phyloP scores from a whole-genome alignment of 2,888 invertebrate species.

The Thyatira batis region DNA sequence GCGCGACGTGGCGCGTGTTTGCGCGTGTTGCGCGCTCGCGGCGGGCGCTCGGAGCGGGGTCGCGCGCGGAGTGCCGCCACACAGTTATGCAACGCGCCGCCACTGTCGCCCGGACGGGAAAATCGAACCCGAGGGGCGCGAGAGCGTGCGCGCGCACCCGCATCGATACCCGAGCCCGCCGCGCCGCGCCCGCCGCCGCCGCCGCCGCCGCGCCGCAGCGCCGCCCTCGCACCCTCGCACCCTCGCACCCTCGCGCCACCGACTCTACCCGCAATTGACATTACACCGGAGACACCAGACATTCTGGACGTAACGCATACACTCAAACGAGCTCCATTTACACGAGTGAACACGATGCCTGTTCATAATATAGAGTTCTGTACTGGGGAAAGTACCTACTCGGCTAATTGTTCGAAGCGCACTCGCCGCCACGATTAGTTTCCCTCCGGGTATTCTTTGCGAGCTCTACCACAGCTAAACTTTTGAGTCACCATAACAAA shows the following conservation, averaged over 20 bases:
- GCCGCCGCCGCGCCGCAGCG: constrained; percentile 46
- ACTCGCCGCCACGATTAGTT: background rate
- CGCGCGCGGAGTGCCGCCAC: constrained; percentile 80
- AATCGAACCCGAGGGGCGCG: constrained; percentile 71
- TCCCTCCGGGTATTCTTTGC: background rate
- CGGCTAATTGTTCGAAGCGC: constrained; percentile 21
- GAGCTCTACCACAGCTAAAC: background rate
- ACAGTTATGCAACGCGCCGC: constrained; percentile 79
- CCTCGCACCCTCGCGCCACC: constrained; percentile 27
- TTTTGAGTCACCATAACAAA: background rate
- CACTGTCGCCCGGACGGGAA: constrained; percentile 67
- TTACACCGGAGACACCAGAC: constrained; percentile 54
- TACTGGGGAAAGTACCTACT: constrained; percentile 22
- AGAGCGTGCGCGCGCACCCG: constrained; percentile 69
- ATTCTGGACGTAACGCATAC: constrained; percentile 35
- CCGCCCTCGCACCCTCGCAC: constrained; percentile 34
- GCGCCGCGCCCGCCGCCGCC: constrained; percentile 38
- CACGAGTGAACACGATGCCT: constrained; percentile 19
- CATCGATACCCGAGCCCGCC: constrained; percentile 55
- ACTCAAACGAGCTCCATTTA: constrained; percentile 24
- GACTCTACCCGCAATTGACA: constrained; percentile 56
- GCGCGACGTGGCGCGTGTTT: constrained; percentile 70
- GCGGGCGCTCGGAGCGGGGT: constrained; percentile 76
- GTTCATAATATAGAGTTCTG: constrained; percentile 18
- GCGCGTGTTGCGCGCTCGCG: constrained; percentile 73